These are phyloP conservation scores for Biston stratarius DNA, from an alignment of 2,888 invertebrate species.

Conservation along the genomic window DNA sequence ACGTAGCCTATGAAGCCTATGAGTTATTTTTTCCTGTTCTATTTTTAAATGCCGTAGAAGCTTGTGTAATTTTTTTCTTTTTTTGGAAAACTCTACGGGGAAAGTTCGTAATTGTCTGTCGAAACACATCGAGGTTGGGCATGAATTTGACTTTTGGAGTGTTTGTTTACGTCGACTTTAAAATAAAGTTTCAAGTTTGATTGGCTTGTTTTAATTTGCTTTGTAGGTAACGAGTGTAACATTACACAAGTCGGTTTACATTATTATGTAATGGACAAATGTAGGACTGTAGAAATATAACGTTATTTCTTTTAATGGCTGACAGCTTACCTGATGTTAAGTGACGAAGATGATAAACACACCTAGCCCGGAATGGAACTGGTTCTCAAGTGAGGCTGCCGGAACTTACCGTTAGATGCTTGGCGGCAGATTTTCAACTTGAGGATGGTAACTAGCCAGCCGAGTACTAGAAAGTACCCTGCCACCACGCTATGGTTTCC, in stretches of 20 bases:
- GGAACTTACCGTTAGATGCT: too few relatives aligned
- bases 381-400: too few relatives aligned
- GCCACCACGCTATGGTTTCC: too few relatives aligned
- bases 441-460: too few relatives aligned
- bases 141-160: constrained; percentile 27
- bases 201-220: neutral
- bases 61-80: constrained; percentile 34
- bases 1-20: constrained; percentile 29
- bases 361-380: too few relatives aligned
- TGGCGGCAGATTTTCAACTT: too few relatives aligned
- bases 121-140: constrained; percentile 37
- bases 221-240: neutral
- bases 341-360: too few relatives aligned
- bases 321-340: too few relatives aligned
- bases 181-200: neutral
- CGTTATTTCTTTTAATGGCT: too few relatives aligned
- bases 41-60: constrained; percentile 33
- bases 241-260: neutral
- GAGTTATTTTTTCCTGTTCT: constrained; percentile 42
- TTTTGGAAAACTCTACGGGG: constrained; percentile 37
- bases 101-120: constrained; percentile 47
- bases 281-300: too few relatives aligned
- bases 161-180: neutral
- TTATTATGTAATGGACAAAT: neutral
- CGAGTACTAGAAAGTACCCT: too few relatives aligned